Percentiles rank a stretch among this genome's conserved stretches.
These are phyloP conservation scores for Theretra japonica DNA, from an alignment of 2,888 invertebrate species.

Conservation along the genomic window DNA sequence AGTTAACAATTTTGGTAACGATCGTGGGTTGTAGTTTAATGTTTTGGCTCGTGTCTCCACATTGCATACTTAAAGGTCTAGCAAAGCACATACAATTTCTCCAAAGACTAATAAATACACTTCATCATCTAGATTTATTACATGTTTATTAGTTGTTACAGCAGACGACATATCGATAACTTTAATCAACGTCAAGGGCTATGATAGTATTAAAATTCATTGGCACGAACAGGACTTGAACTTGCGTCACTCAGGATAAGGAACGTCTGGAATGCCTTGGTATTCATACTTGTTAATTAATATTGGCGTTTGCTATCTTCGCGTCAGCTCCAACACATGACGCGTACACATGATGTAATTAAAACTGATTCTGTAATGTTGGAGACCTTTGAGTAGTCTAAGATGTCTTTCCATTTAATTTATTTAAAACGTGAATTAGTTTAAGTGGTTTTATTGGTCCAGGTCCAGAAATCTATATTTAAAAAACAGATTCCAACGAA, in stretches of 20 bases:
- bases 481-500: no score
- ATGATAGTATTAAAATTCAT: conserved; percentile 7
- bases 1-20: no score
- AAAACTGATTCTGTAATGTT: conserved; percentile 8
- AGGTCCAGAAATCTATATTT: no score
- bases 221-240: conserved; percentile 12
- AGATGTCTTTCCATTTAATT: neutral
- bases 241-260: conserved; percentile 16
- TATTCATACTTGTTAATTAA: conserved; percentile 19
- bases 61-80: no score
- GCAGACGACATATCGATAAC: neutral
- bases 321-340: neutral
- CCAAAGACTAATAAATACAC: neutral
- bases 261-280: conserved; percentile 11
- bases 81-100: no score
- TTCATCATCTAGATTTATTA: neutral
- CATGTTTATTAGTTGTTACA: neutral
- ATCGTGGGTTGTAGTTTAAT: no score
- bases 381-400: neutral
- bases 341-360: conserved; percentile 6
- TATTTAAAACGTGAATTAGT: neutral
- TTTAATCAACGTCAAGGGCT: conserved; percentile 4
- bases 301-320: conserved; percentile 17
- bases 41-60: no score
- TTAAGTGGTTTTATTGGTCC: no score